Conservation (phyloP, 1,140 invertebrate genomes). For the Aphelenchoides fujianensis region DNA sequence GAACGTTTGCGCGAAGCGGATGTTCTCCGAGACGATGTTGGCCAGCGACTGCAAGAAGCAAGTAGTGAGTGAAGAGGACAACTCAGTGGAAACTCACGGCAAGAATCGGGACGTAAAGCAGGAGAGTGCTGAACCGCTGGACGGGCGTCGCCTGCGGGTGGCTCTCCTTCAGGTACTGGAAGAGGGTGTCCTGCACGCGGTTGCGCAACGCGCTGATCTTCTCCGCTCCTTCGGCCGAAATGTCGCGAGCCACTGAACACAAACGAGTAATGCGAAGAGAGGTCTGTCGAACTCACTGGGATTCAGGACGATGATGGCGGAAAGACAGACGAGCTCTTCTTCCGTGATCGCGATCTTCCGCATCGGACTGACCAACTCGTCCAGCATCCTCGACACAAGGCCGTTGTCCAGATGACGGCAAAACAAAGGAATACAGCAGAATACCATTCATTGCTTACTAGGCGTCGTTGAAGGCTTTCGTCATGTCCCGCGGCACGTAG, state of each 20-base stretch:
- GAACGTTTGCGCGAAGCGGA: slow-evolving; percentile 61
- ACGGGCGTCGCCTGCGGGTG: slow-evolving; percentile 4
- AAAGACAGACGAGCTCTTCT: slow-evolving; percentile 60
- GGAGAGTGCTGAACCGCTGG: slow-evolving; percentile 43
- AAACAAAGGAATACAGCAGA: too few relatives aligned
- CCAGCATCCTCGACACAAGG: slow-evolving; percentile 49
- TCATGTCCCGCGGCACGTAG: slow-evolving; percentile 58
- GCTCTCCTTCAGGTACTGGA: slow-evolving; percentile 54
- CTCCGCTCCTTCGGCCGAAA: slow-evolving; percentile 38
- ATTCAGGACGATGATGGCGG: slow-evolving; percentile 60
- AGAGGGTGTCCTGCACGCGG: slow-evolving; percentile 53
- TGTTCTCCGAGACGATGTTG: slow-evolving; percentile 55
- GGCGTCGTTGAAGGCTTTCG: slow-evolving; percentile 51
- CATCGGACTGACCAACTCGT: slow-evolving; percentile 57
- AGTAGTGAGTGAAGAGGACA: background rate
- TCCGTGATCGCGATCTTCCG: slow-evolving; percentile 49
- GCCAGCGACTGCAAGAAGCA: slow-evolving; percentile 40
- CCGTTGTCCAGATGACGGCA: slow-evolving; percentile 60
- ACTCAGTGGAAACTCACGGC: slow-evolving; percentile 26
- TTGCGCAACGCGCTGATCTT: slow-evolving; percentile 48
- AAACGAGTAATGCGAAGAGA: slow-evolving; percentile 17
- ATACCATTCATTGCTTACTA: too few relatives aligned
- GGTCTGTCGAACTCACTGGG: slow-evolving; percentile 43
- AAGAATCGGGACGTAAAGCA: slow-evolving; percentile 45
- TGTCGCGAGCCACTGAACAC: slow-evolving; percentile 54